These are phyloP conservation scores for Lytechinus pictus DNA, from an alignment of 35 echinoderm and acorn worm genomes.

Conservation along the genomic window DNA sequence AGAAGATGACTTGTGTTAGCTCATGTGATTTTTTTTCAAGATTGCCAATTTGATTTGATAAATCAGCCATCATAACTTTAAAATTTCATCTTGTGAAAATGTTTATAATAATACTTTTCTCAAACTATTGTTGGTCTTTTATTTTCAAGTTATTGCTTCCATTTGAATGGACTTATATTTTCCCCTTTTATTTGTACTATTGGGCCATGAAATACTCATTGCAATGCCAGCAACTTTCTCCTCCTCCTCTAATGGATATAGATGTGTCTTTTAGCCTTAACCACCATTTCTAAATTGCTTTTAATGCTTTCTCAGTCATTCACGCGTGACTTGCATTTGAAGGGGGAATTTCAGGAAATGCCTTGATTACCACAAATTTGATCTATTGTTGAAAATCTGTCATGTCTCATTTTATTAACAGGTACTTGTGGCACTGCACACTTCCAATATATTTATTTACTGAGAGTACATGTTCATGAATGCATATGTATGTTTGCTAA, in stretches of 20 bases:
- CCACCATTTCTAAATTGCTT: background rate
- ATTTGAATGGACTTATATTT: too few relatives aligned
- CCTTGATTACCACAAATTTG: background rate
- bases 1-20: too few relatives aligned
- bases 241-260: background rate
- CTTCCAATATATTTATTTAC: background rate
- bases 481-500: background rate
- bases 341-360: background rate
- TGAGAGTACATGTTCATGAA: too few relatives aligned
- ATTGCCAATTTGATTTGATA: too few relatives aligned
- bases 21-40: too few relatives aligned
- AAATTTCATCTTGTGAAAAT: too few relatives aligned
- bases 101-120: too few relatives aligned
- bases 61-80: too few relatives aligned
- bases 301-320: background rate
- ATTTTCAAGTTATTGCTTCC: too few relatives aligned
- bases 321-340: background rate
- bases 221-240: background rate
- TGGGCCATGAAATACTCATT: background rate
- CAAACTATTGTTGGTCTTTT: too few relatives aligned
- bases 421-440: background rate
- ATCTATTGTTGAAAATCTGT: background rate
- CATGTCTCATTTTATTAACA: background rate
- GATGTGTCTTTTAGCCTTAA: background rate
- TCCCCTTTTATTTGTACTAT: too few relatives aligned